Evolutionary conservation across 2,888 invertebrate genomes (phyloP), one percentile per base, ranked within the genome.

Genomic region (Drosophila pseudotalamancana): DNA sequence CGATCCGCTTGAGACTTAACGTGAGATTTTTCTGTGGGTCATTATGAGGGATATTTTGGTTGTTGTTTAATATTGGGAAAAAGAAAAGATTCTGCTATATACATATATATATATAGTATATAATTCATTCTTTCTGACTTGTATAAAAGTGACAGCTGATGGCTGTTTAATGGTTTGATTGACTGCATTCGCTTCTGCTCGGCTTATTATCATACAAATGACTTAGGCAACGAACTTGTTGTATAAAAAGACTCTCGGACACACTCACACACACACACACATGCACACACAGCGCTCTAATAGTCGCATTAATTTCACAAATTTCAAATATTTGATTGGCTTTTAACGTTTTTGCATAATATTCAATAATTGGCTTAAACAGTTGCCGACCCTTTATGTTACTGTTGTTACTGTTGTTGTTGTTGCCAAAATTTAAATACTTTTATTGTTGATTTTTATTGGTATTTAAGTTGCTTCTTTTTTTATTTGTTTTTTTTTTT

Each of bases 221-320:
- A 72, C 66, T 63, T 68, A 48, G 66, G 56, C 76, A 77, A 71
- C 84, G 50, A 73, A 72, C 82, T 74, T 54, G 49, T 39, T 57
- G 39, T 54, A 54, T 19, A 62, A 27, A 40, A 42, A 42, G 31
- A 32, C 50, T 19, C 25, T 14, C 29, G 32, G 40, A 37, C 57
- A 11, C 56, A 40, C n/a, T 19, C 34, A 40, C 31, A 27, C 23
- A 29, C 39, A 29, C 25, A 42, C 29, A 18, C 29, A 37, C 34
- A 31, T 27, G 19, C 50, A 25, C 9, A 32, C 19, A 8, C 6
- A 6, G 3, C 39, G 18, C 42, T 57, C 37, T 68, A 53, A 68
- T 59, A 46, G 59, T 53, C 56, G 63, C 61, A 70, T 37, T 65
- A 50, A 73, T 57, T 61, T 66, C 25, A 53, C 48, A 39, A 48